These are phyloP conservation scores for Brenthis ino DNA, from an alignment of 2,888 invertebrate species.

Conservation along the genomic window DNA sequence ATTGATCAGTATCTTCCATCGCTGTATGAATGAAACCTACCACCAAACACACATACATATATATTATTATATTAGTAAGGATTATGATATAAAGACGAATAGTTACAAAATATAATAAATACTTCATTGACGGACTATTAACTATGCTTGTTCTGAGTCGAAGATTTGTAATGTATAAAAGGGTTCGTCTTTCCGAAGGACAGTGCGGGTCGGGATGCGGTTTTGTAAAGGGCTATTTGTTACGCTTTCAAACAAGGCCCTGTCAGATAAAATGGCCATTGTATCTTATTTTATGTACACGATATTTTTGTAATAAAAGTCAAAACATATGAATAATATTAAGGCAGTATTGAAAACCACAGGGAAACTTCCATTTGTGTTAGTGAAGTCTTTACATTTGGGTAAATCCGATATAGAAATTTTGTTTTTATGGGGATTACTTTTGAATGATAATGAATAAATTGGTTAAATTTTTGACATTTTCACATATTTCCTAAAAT, in stretches of 20 bases:
- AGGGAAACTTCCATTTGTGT: slow-evolving; percentile 20
- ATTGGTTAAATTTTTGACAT: background rate
- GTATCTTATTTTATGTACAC: slow-evolving; percentile 71
- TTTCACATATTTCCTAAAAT: background rate
- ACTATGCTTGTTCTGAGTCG: slow-evolving; percentile 61
- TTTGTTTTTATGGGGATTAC: background rate
- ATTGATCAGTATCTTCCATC: no score
- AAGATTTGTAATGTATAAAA: slow-evolving; percentile 75
- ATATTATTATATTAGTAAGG: no score
- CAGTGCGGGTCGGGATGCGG: slow-evolving; percentile 74
- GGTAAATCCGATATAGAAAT: slow-evolving; percentile 6
- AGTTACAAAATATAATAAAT: slow-evolving; percentile 56
- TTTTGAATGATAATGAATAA: background rate
- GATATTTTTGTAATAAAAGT: slow-evolving; percentile 63
- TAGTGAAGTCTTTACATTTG: slow-evolving; percentile 14
- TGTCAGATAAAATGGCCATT: slow-evolving; percentile 76
- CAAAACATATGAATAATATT: slow-evolving; percentile 42
- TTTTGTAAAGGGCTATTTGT: slow-evolving; percentile 80
- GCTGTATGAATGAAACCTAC: no score
- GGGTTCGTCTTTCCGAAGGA: slow-evolving; percentile 66
- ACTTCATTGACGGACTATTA: slow-evolving; percentile 77
- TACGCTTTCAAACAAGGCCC: slow-evolving; percentile 79
- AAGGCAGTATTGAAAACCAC: slow-evolving; percentile 31
- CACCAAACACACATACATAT: no score
- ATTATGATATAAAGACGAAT: no score